Evolutionary conservation across 2,888 invertebrate genomes (phyloP).

Genomic region (Agonopterix subpropinquella): DNA sequence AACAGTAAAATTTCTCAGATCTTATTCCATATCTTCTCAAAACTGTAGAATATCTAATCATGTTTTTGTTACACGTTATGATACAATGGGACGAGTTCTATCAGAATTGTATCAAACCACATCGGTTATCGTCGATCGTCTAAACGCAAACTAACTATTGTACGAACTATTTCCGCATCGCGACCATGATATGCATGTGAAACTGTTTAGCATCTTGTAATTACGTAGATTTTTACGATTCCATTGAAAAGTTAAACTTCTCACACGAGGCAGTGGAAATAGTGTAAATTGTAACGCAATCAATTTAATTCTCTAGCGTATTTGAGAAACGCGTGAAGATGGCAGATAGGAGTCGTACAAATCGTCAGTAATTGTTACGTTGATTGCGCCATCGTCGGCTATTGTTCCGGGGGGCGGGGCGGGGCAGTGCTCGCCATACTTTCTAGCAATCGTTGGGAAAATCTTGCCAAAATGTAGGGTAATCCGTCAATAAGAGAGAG

Average conservation of each 20-base stretch:
- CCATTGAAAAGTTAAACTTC: not conserved
- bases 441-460: slow-evolving; percentile 5
- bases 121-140: not conserved
- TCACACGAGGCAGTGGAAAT: no score
- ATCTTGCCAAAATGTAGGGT: slow-evolving; percentile 1
- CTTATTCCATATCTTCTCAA: no score
- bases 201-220: not conserved
- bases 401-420: slow-evolving; percentile 3
- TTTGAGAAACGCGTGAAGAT: slow-evolving; percentile 3
- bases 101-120: not conserved
- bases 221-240: not conserved
- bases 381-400: slow-evolving; percentile 1
- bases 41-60: no score
- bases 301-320: no score
- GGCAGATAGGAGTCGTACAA: slow-evolving; percentile 2
- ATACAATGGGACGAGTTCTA: no score
- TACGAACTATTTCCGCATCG: not conserved
- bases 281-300: no score
- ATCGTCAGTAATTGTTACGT: slow-evolving; percentile 5
- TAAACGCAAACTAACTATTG: slow-evolving; percentile 1
- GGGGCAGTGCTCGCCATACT: not conserved
- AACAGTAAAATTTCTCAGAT: no score
- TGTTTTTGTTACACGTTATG: no score
- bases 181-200: not conserved
- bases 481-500: not conserved